phyloP scores from a whole-genome alignment of 1,140 invertebrate genomes.

The Vanessa tameamea region DNA sequence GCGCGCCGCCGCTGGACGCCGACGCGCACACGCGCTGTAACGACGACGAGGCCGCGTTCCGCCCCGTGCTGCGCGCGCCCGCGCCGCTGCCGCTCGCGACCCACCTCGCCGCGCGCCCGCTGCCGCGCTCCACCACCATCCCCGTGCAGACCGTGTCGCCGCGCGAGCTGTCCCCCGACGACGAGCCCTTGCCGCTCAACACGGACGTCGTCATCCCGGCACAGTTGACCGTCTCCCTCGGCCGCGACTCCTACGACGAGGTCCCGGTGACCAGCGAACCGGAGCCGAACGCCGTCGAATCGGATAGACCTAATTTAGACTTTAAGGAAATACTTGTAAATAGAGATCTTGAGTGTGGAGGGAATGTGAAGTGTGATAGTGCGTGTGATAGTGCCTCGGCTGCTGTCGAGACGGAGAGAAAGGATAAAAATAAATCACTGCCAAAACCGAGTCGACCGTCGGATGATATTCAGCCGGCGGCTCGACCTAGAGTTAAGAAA shows the following conservation, averaged over 20 bases:
- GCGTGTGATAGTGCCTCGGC: constrained; percentile 47
- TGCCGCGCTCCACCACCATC: constrained; percentile 68
- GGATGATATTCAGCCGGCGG: constrained; percentile 70
- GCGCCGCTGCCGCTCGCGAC: constrained; percentile 53
- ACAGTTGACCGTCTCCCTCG: constrained; percentile 22
- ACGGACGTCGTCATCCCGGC: constrained; percentile 68
- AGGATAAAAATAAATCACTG: constrained; percentile 56
- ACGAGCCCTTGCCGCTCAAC: constrained; percentile 50
- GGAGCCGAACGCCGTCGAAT: not conserved
- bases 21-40: constrained; percentile 82
- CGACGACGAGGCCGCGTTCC: constrained; percentile 83
- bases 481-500: constrained; percentile 67
- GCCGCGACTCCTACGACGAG: constrained; percentile 19
- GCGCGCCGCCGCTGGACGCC: constrained; percentile 78
- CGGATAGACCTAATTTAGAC: constrained; percentile 44
- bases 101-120: constrained; percentile 48
- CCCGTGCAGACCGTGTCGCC: constrained; percentile 56
- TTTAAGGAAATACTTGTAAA: constrained; percentile 38
- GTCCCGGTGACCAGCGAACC: constrained; percentile 13
- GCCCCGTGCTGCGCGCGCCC: constrained; percentile 80
- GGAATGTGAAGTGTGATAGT: constrained; percentile 40
- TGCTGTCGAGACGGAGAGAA: constrained; percentile 45
- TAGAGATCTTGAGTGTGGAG: constrained; percentile 39
- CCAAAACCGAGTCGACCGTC: constrained; percentile 58
- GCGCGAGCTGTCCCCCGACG: constrained; percentile 36